Percentiles rank a stretch among this genome's conserved stretches.
phyloP scores from a whole-genome alignment of 30 jellyfish, hydroid and myxozoan species.

The Aurelia coerulea region DNA sequence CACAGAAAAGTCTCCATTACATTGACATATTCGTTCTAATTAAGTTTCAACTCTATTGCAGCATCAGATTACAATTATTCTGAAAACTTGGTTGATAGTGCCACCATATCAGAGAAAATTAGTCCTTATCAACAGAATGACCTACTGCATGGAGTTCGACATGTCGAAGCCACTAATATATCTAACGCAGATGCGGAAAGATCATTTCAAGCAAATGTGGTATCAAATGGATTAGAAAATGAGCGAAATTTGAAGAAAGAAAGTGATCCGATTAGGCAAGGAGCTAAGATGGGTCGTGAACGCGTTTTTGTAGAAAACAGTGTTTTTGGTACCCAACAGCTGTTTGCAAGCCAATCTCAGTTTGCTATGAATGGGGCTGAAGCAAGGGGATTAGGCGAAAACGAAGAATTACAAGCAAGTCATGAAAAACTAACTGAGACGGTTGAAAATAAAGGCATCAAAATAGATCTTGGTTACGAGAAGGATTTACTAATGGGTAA shows the following conservation, averaged over 20 bases:
- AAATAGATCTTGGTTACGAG: neutral
- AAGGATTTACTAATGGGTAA: neutral
- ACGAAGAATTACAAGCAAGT: neutral
- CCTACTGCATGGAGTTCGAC: neutral
- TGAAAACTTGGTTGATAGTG: too few species aligned
- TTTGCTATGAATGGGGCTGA: neutral
- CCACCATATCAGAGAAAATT: too few species aligned
- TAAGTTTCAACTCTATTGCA: too few species aligned
- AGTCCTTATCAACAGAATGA: neutral
- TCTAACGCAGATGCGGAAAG: neutral
- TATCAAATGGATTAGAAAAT: conserved; percentile 3
- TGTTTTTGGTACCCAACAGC: conserved; percentile 53
- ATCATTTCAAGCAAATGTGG: conserved; percentile 37
- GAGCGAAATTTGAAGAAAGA: neutral
- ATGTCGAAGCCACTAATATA: neutral
- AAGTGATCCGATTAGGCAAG: conserved; percentile 50
- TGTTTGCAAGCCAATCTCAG: conserved; percentile 13
- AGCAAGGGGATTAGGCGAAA: neutral
- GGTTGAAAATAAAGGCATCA: neutral
- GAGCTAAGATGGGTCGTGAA: neutral
- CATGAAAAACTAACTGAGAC: neutral
- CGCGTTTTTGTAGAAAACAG: conserved; percentile 21
- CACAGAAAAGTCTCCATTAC: too few species aligned
- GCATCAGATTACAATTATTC: too few species aligned
- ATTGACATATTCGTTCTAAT: too few species aligned